phyloP scores from a whole-genome alignment of 2,113 vertebrate species.

The Dicerorhinus sumatrensis region DNA sequence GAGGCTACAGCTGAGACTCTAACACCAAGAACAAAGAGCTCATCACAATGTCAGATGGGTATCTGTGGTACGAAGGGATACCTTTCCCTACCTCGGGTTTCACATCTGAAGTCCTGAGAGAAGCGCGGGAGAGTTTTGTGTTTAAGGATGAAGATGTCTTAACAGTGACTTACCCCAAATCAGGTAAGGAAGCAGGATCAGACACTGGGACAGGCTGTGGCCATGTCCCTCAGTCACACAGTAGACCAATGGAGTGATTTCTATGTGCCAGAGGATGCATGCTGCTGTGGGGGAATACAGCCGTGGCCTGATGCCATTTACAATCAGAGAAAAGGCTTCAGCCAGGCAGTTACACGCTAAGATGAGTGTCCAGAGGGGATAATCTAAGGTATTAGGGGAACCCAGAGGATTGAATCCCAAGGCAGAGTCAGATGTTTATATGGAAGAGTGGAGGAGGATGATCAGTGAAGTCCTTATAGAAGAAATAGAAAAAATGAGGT shows the following conservation, averaged over 20 bases:
- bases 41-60: neutral
- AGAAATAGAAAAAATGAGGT: neutral
- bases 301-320: accelerated
- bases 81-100: accelerated
- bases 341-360: neutral
- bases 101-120: neutral
- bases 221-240: accelerated
- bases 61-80: neutral
- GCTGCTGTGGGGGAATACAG: accelerated
- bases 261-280: too few species aligned
- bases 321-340: neutral
- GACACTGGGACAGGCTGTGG: accelerated
- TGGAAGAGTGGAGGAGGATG: neutral
- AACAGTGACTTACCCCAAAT: neutral
- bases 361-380: accelerated
- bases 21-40: accelerated
- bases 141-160: conserved; percentile 31
- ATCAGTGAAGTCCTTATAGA: neutral
- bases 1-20: too few species aligned
- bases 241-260: accelerated
- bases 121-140: neutral
- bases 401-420: accelerated
- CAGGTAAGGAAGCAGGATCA: neutral
- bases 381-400: neutral
- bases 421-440: neutral